These are phyloP conservation scores for Peromyscus nudipes DNA, from an alignment of 2,797 vertebrate species.

Conservation along the genomic window DNA sequence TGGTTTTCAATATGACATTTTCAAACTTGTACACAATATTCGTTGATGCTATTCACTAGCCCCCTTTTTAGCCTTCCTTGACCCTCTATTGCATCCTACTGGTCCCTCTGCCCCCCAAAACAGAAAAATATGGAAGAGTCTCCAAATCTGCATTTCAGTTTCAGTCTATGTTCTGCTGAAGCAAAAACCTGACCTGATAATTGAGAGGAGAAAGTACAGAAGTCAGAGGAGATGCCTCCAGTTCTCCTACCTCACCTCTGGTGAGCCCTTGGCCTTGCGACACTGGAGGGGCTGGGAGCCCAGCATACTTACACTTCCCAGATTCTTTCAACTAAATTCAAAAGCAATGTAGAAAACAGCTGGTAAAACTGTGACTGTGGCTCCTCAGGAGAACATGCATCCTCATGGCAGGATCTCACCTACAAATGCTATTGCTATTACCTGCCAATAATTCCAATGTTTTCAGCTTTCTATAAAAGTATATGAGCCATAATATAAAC, in stretches of 20 bases:
- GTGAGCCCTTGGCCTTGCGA: background rate
- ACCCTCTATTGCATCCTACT: background rate
- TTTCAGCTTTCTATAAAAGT: background rate
- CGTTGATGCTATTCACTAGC: background rate
- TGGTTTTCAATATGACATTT: background rate
- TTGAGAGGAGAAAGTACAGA: background rate
- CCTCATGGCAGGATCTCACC: background rate
- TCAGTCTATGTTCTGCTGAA: background rate
- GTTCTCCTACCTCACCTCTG: background rate
- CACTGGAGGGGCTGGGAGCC: background rate
- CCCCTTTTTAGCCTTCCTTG: background rate
- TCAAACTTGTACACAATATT: background rate
- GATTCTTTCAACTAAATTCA: background rate
- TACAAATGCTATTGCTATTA: background rate
- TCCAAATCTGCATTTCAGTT: background rate
- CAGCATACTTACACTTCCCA: background rate
- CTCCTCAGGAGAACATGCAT: background rate
- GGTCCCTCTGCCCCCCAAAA: background rate
- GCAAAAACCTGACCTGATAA: background rate
- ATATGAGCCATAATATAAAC: background rate
- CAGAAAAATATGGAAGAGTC: background rate
- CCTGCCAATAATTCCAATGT: background rate
- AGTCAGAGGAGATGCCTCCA: background rate
- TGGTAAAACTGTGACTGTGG: background rate
- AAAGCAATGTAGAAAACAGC: background rate